Conservation (phyloP, 2,888 invertebrate species). For the Fragum sueziense region DNA sequence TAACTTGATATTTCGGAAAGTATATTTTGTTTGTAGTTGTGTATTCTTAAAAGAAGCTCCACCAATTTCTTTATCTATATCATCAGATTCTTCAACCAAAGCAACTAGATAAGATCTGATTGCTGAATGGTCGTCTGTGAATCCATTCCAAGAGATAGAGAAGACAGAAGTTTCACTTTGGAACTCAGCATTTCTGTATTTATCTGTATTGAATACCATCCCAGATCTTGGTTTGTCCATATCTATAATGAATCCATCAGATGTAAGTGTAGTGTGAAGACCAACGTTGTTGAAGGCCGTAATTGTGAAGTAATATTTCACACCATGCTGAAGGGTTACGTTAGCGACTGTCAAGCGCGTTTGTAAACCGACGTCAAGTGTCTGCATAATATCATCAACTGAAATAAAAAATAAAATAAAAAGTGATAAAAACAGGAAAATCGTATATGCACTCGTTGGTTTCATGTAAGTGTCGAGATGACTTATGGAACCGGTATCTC, state of each 20-base stretch:
- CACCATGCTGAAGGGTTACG: conserved; percentile 49
- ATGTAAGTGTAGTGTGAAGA: conserved; percentile 41
- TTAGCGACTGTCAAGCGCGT: conserved; percentile 38
- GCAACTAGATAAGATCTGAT: conserved; percentile 47
- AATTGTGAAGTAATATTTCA: conserved; percentile 54
- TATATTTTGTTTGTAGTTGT: conserved; percentile 16
- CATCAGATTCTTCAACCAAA: conserved; percentile 16
- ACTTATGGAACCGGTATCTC: too few species aligned
- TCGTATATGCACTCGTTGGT: too few species aligned
- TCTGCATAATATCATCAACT: conserved; percentile 51
- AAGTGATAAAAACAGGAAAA: too few species aligned
- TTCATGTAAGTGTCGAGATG: too few species aligned
- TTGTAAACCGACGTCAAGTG: conserved; percentile 21
- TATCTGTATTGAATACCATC: conserved; percentile 53
- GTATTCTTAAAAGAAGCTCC: conserved; percentile 4
- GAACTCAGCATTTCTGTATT: conserved; percentile 18
- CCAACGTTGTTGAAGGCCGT: conserved; percentile 57
- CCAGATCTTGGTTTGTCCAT: conserved; percentile 47
- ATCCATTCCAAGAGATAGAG: conserved; percentile 55
- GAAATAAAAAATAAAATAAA: conserved; percentile 27
- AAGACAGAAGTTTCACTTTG: conserved; percentile 25
- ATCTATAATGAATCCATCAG: conserved; percentile 59
- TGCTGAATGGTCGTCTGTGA: conserved; percentile 51
- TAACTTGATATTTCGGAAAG: conserved; percentile 36
- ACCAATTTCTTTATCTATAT: background rate